Conservation (phyloP, 2,888 invertebrate species). For the Cephus sareptanus region DNA sequence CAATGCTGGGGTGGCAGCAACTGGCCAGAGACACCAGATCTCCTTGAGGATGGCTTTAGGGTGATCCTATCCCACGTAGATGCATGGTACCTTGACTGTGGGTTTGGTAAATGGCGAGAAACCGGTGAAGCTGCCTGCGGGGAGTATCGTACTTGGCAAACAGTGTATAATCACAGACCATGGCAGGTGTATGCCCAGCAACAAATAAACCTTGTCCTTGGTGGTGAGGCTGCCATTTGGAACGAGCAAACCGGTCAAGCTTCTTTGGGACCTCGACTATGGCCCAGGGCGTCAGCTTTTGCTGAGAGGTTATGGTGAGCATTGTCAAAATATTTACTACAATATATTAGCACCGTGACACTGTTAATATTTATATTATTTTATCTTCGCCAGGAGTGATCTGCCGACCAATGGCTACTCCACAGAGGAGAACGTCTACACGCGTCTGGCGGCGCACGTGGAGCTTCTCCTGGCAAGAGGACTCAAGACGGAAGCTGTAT, state of each 20-base stretch:
- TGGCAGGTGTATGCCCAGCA: constrained; percentile 69
- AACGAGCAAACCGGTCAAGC: constrained; percentile 82
- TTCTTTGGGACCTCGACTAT: constrained; percentile 81
- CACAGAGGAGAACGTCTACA: constrained; percentile 75
- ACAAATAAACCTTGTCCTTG: constrained; percentile 68
- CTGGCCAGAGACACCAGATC: constrained; percentile 83
- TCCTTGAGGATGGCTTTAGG: constrained; percentile 81
- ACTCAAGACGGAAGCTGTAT: constrained; percentile 76
- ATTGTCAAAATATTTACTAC: constrained; percentile 23
- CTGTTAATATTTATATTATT: constrained; percentile 4
- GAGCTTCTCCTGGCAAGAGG: constrained; percentile 74
- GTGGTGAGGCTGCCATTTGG: constrained; percentile 88
- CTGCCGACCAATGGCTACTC: constrained; percentile 64
- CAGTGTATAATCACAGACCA: constrained; percentile 85
- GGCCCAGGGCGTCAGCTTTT: constrained; percentile 85
- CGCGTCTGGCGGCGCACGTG: constrained; percentile 75
- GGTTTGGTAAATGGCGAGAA: constrained; percentile 87
- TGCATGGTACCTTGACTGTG: constrained; percentile 90
- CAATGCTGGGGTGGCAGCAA: constrained; percentile 86
- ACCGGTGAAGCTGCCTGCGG: constrained; percentile 87
- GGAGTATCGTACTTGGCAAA: constrained; percentile 89
- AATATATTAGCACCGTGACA: background rate
- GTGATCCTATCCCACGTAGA: constrained; percentile 87
- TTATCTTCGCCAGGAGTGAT: constrained; percentile 66
- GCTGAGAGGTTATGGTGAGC: constrained; percentile 81